These are phyloP conservation scores for Danio kyathit DNA, from an alignment of 2,797 vertebrate genomes.

Conservation along the genomic window DNA sequence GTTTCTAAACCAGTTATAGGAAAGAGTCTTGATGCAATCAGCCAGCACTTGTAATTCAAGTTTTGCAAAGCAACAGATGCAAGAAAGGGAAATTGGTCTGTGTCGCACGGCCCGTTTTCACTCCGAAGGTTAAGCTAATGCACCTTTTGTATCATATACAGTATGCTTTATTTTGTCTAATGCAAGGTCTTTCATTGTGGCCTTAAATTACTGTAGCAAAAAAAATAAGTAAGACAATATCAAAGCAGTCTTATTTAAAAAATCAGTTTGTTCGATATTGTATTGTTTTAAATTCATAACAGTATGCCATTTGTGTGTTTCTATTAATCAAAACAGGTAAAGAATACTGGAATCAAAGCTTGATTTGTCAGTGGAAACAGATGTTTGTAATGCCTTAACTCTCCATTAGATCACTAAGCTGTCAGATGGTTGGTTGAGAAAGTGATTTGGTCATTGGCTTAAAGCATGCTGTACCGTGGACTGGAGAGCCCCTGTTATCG, in stretches of 20 bases:
- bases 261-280: constrained; percentile 43
- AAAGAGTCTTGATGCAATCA: constrained; percentile 29
- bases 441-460: constrained; percentile 19
- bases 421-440: constrained; percentile 41
- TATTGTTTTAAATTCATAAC: constrained; percentile 43
- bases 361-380: constrained; percentile 36
- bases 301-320: constrained; percentile 43
- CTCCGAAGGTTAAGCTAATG: constrained; percentile 22
- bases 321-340: constrained; percentile 50
- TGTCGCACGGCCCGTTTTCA: constrained; percentile 33
- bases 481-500: constrained; percentile 25
- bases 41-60: constrained; percentile 44
- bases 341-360: constrained; percentile 50
- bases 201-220: constrained; percentile 45
- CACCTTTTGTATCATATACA: constrained; percentile 23
- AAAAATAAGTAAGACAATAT: constrained; percentile 27
- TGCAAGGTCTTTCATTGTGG: constrained; percentile 11
- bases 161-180: constrained; percentile 48
- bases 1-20: constrained; percentile 16
- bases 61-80: constrained; percentile 46
- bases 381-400: constrained; percentile 49
- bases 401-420: constrained; percentile 28
- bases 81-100: constrained; percentile 48
- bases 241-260: constrained; percentile 39
- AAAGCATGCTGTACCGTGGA: background rate